phyloP scores from a whole-genome alignment of 2,113 vertebrate genomes.

The Lasiurus borealis region DNA sequence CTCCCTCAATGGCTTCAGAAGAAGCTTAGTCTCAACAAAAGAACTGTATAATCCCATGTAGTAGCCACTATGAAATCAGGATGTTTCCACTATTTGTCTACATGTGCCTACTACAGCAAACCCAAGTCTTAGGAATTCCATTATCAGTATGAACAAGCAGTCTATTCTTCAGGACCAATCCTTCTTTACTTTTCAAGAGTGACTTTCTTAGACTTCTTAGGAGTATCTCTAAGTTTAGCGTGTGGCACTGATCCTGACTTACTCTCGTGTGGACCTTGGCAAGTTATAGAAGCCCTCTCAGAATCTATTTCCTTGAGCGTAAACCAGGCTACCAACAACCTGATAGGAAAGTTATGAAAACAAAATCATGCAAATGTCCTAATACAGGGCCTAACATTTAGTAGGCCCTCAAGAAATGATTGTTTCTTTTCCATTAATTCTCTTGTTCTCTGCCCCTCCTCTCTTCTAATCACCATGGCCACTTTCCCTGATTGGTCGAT shows the following conservation, averaged over 20 bases:
- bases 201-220: conserved; percentile 14
- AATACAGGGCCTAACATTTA: background rate
- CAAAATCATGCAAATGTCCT: background rate
- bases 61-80: background rate
- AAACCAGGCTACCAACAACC: conserved; percentile 1
- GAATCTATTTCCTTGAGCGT: background rate
- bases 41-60: background rate
- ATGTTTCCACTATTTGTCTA: background rate
- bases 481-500: background rate
- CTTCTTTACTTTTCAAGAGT: background rate
- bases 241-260: conserved; percentile 1
- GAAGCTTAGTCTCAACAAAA: background rate
- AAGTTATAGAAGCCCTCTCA: conserved; percentile 12
- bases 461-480: background rate
- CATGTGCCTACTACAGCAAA: background rate
- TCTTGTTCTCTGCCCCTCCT: background rate
- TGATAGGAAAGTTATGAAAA: background rate
- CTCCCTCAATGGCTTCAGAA: background rate
- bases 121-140: background rate
- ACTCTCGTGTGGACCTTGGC: conserved; percentile 8
- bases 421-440: background rate
- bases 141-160: background rate
- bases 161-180: background rate
- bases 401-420: background rate
- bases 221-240: background rate